A percentile compares a stretch with the other conserved stretches of the same genome.
These are phyloP conservation scores for Gallinago nigripennis DNA, from an alignment of 2,797 vertebrate species.

Conservation along the genomic window DNA sequence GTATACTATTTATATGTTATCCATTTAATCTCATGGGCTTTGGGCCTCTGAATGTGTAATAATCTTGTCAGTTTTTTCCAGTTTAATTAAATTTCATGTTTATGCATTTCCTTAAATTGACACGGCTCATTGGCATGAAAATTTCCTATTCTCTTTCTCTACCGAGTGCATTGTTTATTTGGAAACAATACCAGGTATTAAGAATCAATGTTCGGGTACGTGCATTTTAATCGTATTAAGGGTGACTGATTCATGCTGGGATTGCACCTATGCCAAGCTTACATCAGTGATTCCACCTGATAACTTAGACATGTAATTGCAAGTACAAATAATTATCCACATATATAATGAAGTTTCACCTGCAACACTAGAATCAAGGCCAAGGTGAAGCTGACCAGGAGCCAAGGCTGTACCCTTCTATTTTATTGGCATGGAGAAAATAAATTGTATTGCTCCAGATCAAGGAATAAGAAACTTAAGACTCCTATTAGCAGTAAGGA, in stretches of 20 bases:
- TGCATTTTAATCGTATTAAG: constrained; percentile 6
- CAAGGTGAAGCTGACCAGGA: neutral
- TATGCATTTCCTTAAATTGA: constrained; percentile 49
- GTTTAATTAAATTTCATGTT: constrained; percentile 56
- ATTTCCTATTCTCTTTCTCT: neutral
- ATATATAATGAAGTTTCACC: neutral
- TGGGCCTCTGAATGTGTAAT: neutral
- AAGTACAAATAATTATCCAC: constrained; percentile 9
- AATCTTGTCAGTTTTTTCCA: neutral
- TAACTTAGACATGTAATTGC: neutral
- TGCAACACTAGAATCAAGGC: neutral
- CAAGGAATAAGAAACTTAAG: constrained; percentile 38
- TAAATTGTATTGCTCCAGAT: neutral
- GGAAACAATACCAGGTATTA: constrained; percentile 27
- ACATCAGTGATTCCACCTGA: neutral
- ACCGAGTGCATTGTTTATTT: neutral
- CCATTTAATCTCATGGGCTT: neutral
- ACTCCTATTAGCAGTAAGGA: constrained; percentile 28
- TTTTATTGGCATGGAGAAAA: constrained; percentile 27
- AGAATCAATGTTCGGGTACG: neutral
- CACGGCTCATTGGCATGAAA: constrained; percentile 24
- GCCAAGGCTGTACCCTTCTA: neutral
- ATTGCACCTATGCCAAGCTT: neutral
- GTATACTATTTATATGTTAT: neutral
- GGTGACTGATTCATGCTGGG: neutral